Percentiles rank a stretch among this genome's conserved stretches.
Evolutionary conservation across 2,113 vertebrate genomes (phyloP).

Genomic region (Lepisosteus oculatus): DNA sequence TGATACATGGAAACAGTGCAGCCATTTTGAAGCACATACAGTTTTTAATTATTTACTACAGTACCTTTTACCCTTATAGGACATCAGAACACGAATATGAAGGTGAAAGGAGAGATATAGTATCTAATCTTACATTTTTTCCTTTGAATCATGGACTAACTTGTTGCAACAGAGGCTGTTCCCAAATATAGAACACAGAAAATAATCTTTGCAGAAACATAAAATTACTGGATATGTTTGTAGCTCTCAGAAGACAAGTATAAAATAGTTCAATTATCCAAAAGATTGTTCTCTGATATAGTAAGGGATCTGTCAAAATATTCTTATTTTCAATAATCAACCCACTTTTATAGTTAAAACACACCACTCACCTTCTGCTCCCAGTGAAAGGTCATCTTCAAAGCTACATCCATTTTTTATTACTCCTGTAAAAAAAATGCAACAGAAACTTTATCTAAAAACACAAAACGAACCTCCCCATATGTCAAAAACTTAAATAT

Average conservation of each 20-base stretch:
- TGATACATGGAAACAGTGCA: too few species aligned
- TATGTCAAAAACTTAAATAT: not conserved
- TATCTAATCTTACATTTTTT: slow-evolving; percentile 8
- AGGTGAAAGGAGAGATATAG: slow-evolving; percentile 15
- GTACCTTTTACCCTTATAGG: not conserved
- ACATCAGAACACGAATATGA: not conserved
- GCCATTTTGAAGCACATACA: not conserved
- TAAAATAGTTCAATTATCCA: too few species aligned
- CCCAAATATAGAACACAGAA: too few species aligned
- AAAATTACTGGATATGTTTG: too few species aligned
- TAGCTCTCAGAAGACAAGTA: too few species aligned
- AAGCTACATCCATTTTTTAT: slow-evolving; percentile 92
- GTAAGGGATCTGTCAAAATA: too few species aligned
- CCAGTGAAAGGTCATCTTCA: slow-evolving; percentile 97
- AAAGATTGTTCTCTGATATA: too few species aligned
- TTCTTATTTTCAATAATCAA: too few species aligned
- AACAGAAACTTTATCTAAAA: not conserved
- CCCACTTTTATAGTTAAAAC: too few species aligned
- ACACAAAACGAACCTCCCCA: not conserved
- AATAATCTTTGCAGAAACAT: too few species aligned
- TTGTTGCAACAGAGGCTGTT: too few species aligned
- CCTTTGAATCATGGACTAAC: too few species aligned
- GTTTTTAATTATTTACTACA: slow-evolving; percentile 15
- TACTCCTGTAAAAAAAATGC: slow-evolving; percentile 62
- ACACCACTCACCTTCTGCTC: slow-evolving; percentile 85